Evolutionary conservation across 2,797 vertebrate species (phyloP).

Genomic region (Onychomys torridus): DNA sequence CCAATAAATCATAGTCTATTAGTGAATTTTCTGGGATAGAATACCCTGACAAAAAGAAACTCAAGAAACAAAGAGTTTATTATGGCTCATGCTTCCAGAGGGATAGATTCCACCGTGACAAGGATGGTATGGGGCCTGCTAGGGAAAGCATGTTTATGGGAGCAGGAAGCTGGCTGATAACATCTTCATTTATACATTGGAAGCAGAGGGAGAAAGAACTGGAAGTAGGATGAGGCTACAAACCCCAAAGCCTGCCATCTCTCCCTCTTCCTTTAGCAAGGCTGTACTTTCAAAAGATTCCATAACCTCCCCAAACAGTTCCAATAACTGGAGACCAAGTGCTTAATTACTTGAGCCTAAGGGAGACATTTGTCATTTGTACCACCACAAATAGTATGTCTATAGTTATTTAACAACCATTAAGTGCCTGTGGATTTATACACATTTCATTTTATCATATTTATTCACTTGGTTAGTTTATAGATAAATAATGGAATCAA

Average conservation of each 20-base stretch:
- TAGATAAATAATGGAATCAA: constrained; percentile 12
- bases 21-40: background rate
- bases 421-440: background rate
- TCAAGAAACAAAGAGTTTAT: background rate
- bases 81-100: background rate
- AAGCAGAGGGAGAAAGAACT: background rate
- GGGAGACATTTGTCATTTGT: background rate
- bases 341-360: background rate
- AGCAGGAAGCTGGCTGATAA: background rate
- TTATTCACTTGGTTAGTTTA: constrained; percentile 9
- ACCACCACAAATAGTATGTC: background rate
- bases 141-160: background rate
- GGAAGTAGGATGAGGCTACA: background rate
- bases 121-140: background rate
- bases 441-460: constrained; percentile 44
- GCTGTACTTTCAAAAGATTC: background rate
- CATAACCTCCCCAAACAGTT: background rate
- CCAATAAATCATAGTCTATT: background rate
- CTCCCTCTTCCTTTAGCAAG: background rate
- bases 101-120: background rate
- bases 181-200: background rate
- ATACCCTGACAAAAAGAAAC: background rate
- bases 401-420: constrained; percentile 29
- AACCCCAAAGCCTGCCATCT: background rate
- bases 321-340: background rate